phyloP scores from a whole-genome alignment of 2,113 vertebrate genomes.

The Sander lucioperca region DNA sequence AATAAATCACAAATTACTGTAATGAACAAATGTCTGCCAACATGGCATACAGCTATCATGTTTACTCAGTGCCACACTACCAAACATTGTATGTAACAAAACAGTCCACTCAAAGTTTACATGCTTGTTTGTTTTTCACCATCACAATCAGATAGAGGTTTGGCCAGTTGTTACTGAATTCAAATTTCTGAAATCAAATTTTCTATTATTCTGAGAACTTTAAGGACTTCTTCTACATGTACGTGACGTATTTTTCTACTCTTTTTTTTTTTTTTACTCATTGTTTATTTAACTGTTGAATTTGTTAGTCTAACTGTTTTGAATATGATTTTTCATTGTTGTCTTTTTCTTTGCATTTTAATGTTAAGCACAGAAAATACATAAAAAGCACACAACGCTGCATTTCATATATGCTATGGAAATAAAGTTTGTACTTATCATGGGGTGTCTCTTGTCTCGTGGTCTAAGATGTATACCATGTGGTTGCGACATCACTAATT shows the following conservation, averaged over 20 bases:
- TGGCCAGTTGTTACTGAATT: not conserved
- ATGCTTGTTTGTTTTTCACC: not conserved
- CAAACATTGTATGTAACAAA: not conserved
- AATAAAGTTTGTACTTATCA: not conserved
- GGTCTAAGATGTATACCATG: not conserved
- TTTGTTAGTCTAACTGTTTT: not conserved
- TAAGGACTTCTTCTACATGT: not conserved
- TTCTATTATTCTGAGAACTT: not conserved
- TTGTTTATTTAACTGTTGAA: not conserved
- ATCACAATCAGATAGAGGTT: not conserved
- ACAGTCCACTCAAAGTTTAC: not conserved
- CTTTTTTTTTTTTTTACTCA: too few relatives aligned
- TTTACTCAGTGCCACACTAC: not conserved
- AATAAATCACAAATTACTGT: not conserved
- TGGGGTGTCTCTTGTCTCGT: not conserved
- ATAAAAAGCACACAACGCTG: not conserved
- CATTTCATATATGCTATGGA: not conserved
- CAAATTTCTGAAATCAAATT: not conserved
- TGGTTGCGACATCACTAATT: not conserved
- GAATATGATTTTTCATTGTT: not conserved
- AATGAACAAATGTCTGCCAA: not conserved
- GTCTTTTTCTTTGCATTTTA: not conserved
- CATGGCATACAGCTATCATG: not conserved
- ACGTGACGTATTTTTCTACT: not conserved
- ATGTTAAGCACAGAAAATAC: too few relatives aligned